Conservation (phyloP, 2,888 invertebrate genomes). For the Patella pellucida region DNA sequence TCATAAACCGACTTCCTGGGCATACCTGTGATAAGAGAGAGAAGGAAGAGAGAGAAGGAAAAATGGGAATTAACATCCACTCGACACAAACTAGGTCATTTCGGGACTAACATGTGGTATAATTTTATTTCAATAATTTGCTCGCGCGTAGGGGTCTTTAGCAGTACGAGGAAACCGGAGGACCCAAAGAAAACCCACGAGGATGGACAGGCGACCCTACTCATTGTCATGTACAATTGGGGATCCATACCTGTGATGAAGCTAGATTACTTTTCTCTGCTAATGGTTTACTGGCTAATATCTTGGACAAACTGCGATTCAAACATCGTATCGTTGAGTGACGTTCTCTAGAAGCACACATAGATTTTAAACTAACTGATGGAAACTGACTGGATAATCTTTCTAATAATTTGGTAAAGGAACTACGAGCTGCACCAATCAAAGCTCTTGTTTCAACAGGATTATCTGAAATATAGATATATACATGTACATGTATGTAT, state of each 20-base stretch:
- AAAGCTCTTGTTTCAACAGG: slow-evolving; percentile 52
- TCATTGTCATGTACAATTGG: no score
- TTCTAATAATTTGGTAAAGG: slow-evolving; percentile 61
- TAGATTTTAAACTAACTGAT: slow-evolving; percentile 40
- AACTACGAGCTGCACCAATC: slow-evolving; percentile 56
- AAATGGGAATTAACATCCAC: no score
- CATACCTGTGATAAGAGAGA: slow-evolving; percentile 56
- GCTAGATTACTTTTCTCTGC: slow-evolving; percentile 45
- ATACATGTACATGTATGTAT: background rate
- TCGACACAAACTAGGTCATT: no score
- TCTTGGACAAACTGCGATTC: slow-evolving; percentile 50
- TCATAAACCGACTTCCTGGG: background rate
- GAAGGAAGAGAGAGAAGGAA: no score
- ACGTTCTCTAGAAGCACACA: slow-evolving; percentile 50
- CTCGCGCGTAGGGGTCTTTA: no score
- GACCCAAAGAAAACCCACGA: no score
- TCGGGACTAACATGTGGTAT: no score
- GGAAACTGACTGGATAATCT: slow-evolving; percentile 55
- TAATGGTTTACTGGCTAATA: slow-evolving; percentile 39
- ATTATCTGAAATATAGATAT: slow-evolving; percentile 37
- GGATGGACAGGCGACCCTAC: no score
- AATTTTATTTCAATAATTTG: no score
- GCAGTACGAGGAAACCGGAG: no score
- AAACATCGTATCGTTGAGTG: slow-evolving; percentile 52
- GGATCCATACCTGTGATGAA: slow-evolving; percentile 57